phyloP scores from a whole-genome alignment of 2,113 vertebrate species.

The Ia io region DNA sequence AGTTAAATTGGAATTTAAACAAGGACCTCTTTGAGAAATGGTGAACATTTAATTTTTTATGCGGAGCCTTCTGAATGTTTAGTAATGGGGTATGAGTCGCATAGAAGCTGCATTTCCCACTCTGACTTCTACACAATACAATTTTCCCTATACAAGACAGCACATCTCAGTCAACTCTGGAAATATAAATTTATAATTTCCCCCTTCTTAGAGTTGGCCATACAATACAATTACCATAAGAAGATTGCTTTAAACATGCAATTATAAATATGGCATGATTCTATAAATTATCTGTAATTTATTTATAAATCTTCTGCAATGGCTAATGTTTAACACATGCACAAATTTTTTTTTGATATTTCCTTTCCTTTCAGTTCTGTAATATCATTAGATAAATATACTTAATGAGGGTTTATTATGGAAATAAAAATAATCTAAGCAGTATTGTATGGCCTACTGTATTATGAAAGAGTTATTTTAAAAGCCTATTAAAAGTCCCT shows the following conservation, averaged over 20 bases:
- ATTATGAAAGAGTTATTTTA: slow-evolving; percentile 70
- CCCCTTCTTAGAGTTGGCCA: slow-evolving; percentile 46
- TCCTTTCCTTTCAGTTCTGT: slow-evolving; percentile 44
- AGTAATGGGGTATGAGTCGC: slow-evolving; percentile 65
- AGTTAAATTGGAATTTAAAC: slow-evolving; percentile 79
- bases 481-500: slow-evolving; percentile 68
- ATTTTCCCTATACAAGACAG: slow-evolving; percentile 76
- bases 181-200: slow-evolving; percentile 75
- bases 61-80: slow-evolving; percentile 67
- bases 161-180: slow-evolving; percentile 64
- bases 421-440: slow-evolving; percentile 63
- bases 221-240: slow-evolving; percentile 72
- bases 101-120: slow-evolving; percentile 71
- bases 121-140: slow-evolving; percentile 73
- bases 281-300: slow-evolving; percentile 62
- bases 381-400: slow-evolving; percentile 61
- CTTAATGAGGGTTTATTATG: slow-evolving; percentile 70
- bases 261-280: slow-evolving; percentile 76
- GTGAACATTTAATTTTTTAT: slow-evolving; percentile 76
- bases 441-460: slow-evolving; percentile 51
- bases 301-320: slow-evolving; percentile 64
- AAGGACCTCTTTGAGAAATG: slow-evolving; percentile 74
- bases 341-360: slow-evolving; percentile 64
- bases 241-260: slow-evolving; percentile 73
- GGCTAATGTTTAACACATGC: slow-evolving; percentile 62